phyloP scores from a whole-genome alignment of 2,888 invertebrate genomes.

The Ectropis crepuscularia region DNA sequence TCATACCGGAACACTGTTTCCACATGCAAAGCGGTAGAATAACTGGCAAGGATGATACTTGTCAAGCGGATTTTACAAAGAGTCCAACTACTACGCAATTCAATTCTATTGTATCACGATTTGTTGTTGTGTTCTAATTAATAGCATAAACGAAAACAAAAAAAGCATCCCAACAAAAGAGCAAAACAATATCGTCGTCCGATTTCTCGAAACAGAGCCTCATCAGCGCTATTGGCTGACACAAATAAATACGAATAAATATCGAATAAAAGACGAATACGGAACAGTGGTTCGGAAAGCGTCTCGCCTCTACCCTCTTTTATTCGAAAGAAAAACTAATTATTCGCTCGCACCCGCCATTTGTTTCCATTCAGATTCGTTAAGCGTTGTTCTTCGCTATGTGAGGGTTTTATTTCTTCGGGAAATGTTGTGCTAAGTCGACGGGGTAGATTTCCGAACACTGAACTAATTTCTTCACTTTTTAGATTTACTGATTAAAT shows the following conservation, averaged over 20 bases:
- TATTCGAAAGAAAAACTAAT: conserved; percentile 58
- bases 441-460: conserved; percentile 12
- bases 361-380: conserved; percentile 59
- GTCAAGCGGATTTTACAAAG: no score
- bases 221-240: conserved; percentile 15
- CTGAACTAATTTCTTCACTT: no score
- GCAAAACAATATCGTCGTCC: conserved; percentile 1
- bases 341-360: conserved; percentile 57
- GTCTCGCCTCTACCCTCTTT: conserved; percentile 21
- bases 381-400: conserved; percentile 44
- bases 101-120: no score
- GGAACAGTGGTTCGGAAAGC: conserved; percentile 22
- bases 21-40: no score
- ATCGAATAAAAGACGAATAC: conserved; percentile 13
- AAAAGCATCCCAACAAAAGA: background rate
- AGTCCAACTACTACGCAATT: background rate
- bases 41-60: no score
- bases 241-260: conserved; percentile 19
- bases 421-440: conserved; percentile 27
- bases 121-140: background rate
- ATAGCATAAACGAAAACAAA: background rate
- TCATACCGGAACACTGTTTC: no score
- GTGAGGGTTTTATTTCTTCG: conserved; percentile 36
- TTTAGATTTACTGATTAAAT: no score
- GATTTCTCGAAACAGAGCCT: conserved; percentile 17